Conservation (phyloP, 2,888 invertebrate species). For the Leucania comma region DNA sequence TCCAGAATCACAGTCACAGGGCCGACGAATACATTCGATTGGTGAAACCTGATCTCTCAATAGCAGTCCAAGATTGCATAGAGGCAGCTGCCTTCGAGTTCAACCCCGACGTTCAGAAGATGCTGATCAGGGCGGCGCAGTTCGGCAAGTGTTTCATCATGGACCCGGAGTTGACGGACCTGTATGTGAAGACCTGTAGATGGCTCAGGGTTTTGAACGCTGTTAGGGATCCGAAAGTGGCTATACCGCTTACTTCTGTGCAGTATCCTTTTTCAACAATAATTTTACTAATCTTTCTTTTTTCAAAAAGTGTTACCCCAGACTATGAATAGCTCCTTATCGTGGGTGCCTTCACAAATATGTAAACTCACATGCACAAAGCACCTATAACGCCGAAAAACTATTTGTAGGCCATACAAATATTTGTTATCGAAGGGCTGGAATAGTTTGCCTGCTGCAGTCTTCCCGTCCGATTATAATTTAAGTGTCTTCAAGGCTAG, state of each 20-base stretch:
- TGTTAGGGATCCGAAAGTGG: slow-evolving; percentile 95
- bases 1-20: slow-evolving; percentile 95
- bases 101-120: slow-evolving; percentile 96
- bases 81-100: slow-evolving; percentile 98
- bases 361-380: background rate
- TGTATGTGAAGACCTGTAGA: slow-evolving; percentile 96
- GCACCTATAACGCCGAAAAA: background rate
- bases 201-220: slow-evolving; percentile 97
- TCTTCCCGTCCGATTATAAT: too few relatives aligned
- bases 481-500: too few relatives aligned
- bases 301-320: too few relatives aligned
- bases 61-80: slow-evolving; percentile 97
- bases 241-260: slow-evolving; percentile 96
- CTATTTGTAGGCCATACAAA: background rate
- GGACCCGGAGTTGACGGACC: slow-evolving; percentile 93
- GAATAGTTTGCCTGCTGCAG: too few relatives aligned
- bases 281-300: background rate
- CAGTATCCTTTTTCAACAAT: slow-evolving; percentile 93
- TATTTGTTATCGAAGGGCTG: too few relatives aligned
- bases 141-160: slow-evolving; percentile 98
- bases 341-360: background rate
- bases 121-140: slow-evolving; percentile 97
- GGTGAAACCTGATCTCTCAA: slow-evolving; percentile 94
- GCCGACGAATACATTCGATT: slow-evolving; percentile 98
- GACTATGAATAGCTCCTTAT: background rate